Percentiles rank a stretch among this genome's conserved stretches.
Evolutionary conservation across 2,113 vertebrate genomes (phyloP).

Genomic region (Pelecanus crispus): DNA sequence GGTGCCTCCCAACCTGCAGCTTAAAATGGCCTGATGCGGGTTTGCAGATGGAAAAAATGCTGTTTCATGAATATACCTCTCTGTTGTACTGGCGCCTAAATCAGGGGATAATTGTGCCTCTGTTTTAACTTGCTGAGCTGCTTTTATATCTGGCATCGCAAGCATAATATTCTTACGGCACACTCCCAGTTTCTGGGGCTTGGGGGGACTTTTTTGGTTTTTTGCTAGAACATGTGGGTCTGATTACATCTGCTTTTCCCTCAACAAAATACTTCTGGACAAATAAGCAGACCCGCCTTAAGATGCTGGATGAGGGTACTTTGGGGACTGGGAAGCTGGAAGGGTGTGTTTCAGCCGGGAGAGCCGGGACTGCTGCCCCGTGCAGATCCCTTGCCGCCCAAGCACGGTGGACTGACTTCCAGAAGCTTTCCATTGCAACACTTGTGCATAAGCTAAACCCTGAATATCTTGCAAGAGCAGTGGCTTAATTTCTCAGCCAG

Average conservation of each 20-base stretch:
- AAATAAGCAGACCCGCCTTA: slow-evolving; percentile 4
- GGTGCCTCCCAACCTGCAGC: neutral
- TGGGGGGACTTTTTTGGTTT: neutral
- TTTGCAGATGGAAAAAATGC: neutral
- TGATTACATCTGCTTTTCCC: slow-evolving; percentile 5
- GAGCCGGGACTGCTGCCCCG: neutral
- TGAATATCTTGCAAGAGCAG: neutral
- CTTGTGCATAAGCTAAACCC: neutral
- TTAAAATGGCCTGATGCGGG: neutral
- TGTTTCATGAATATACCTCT: neutral
- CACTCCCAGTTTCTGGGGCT: neutral
- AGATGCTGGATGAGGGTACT: neutral
- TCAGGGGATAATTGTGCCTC: neutral
- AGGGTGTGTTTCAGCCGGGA: neutral
- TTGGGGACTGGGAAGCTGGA: neutral
- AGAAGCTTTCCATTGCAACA: neutral
- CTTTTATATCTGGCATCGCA: neutral
- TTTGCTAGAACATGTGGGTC: neutral
- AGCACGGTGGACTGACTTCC: neutral
- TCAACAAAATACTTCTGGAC: neutral
- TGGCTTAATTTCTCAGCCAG: neutral
- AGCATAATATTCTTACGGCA: neutral
- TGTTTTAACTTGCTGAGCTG: neutral
- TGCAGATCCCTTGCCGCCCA: neutral
- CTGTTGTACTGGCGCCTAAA: neutral